Conservation (phyloP, 1,140 invertebrate genomes). For the Drosophila parabipectinata region DNA sequence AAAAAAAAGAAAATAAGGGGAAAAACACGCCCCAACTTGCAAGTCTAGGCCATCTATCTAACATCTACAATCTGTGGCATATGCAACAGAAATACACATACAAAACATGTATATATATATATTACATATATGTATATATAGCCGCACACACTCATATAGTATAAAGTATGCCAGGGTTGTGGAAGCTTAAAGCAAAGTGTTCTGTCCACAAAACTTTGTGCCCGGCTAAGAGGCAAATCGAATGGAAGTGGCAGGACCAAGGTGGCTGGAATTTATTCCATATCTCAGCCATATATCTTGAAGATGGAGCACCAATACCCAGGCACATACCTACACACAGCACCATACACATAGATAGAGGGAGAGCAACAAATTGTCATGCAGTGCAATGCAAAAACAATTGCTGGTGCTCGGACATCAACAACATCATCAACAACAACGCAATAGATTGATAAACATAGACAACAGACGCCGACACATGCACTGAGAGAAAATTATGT, state of each 20-base stretch:
- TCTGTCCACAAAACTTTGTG: conserved; percentile 56
- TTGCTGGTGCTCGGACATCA: conserved; percentile 55
- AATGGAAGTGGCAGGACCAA: conserved; percentile 10
- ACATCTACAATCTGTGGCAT: conserved; percentile 59
- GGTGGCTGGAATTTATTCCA: conserved; percentile 42
- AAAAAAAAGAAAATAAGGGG: background rate
- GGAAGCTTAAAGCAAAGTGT: conserved; percentile 47
- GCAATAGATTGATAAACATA: conserved; percentile 72
- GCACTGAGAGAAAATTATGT: conserved; percentile 9
- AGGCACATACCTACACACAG: background rate
- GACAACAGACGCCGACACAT: conserved; percentile 46
- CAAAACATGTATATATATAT: conserved; percentile 5
- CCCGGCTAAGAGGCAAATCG: conserved; percentile 29
- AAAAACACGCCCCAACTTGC: conserved; percentile 4
- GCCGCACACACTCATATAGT: background rate
- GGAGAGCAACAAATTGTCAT: conserved; percentile 62
- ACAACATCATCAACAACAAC: conserved; percentile 48
- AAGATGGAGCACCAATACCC: conserved; percentile 45
- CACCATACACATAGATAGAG: conserved; percentile 11
- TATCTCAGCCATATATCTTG: conserved; percentile 46
- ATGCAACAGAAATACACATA: conserved; percentile 41
- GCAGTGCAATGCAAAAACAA: conserved; percentile 56
- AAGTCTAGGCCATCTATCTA: conserved; percentile 47
- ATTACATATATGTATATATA: background rate
- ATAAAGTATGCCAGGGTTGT: conserved; percentile 44